Evolutionary conservation across 2,113 vertebrate genomes (phyloP), one percentile per base, ranked within the genome.

Genomic region (Boleophthalmus pectinirostris): DNA sequence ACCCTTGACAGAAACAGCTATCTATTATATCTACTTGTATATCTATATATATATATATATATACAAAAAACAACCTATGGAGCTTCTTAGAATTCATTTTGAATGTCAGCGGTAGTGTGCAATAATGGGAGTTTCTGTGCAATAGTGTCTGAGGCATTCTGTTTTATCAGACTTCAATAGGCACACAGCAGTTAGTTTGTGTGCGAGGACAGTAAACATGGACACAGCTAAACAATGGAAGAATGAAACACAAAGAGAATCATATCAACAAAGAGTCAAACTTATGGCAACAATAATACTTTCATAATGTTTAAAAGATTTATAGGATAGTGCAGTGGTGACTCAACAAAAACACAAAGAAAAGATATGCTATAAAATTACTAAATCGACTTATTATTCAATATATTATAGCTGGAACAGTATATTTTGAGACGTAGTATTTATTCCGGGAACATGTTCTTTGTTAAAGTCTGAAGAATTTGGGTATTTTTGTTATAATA

Each of bases 141-240:
- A 64, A 64, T 38, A 35, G 10, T 38, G 16, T 64, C 9, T 38
- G 33, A 64, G 33, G 11, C 33, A n/a, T 64, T 64, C 18, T 16
- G 33, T n/a, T 63, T 64, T 64, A 64, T 38, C 33, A 38, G 20
- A 64, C 61, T 38, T 64, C 58, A 61, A 38, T n/a, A 38, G 18
- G 18, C 25, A 33, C 58, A 64, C 16, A 38, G 60, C 33, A 15
- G 10, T 38, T 33, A 9, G 25, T 61, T 18, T 61, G 15, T 61
- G 24, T 18, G 57, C 25, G 18, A 33, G 16, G 58, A 33, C 58
- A 61, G 16, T 61, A 16, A 33, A 29, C 58, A 29, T 16, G 24
- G 25, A 33, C 25, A 33, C n/a, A 33, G 33, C 58, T 7, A 33
- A 29, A 33, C 58, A 10, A 20, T 8, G 18, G 25, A 25, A 33